Conservation (phyloP, 2,888 invertebrate genomes). For the Trichopria drosophilae region DNA sequence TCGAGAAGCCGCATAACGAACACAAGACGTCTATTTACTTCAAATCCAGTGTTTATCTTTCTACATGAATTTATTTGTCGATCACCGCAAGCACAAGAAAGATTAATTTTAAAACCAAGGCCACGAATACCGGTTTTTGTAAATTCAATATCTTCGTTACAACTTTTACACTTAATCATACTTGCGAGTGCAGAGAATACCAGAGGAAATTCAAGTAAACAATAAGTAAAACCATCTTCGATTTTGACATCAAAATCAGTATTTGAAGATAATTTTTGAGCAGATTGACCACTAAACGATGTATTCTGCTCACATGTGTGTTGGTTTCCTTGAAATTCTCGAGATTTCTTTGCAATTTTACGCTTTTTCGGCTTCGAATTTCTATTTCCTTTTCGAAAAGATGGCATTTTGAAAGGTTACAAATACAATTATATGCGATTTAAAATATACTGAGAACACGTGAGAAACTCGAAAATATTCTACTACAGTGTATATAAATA, state of each 20-base stretch:
- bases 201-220: conserved; percentile 3
- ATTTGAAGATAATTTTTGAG: conserved; percentile 7
- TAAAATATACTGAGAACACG: too few relatives aligned
- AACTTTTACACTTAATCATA: conserved; percentile 20
- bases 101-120: conserved; percentile 32
- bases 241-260: conserved; percentile 9
- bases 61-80: conserved; percentile 29
- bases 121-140: conserved; percentile 29
- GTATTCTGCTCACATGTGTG: background rate
- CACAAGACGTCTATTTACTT: conserved; percentile 36
- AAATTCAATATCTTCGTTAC: conserved; percentile 28
- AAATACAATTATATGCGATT: too few relatives aligned
- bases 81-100: conserved; percentile 23
- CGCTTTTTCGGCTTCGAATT: background rate
- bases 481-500: too few relatives aligned
- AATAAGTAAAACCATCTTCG: conserved; percentile 4
- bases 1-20: conserved; percentile 35
- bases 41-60: conserved; percentile 31
- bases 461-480: too few relatives aligned
- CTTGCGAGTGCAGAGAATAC: conserved; percentile 21
- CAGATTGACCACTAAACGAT: conserved; percentile 4
- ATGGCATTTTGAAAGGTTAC: too few relatives aligned
- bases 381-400: conserved; percentile 9
- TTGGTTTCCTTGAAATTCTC: conserved; percentile 9
- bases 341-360: background rate